Percentiles rank a stretch among this genome's conserved stretches.
Conservation (phyloP, 2,797 vertebrate species). For the Tiaroga cobitis region DNA sequence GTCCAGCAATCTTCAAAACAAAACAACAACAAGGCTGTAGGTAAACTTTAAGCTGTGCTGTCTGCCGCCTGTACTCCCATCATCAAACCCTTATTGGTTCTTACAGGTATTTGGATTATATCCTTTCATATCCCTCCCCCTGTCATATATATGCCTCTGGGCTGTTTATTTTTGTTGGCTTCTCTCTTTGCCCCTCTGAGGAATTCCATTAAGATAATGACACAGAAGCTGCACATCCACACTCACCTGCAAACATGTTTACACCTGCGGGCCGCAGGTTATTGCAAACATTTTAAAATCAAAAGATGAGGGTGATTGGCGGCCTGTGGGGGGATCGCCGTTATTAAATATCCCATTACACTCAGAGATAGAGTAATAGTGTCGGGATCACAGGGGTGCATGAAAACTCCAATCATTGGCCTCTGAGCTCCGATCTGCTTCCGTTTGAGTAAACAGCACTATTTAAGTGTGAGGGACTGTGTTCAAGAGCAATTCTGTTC, state of each 20-base stretch:
- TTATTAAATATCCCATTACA: constrained; percentile 56
- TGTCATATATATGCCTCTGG: constrained; percentile 15
- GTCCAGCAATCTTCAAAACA: constrained; percentile 18
- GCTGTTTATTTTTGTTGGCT: constrained; percentile 50
- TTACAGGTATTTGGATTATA: constrained; percentile 43
- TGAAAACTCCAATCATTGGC: constrained; percentile 14
- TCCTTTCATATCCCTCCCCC: constrained; percentile 19
- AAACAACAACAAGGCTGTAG: constrained; percentile 27
- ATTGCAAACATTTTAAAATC: constrained; percentile 56
- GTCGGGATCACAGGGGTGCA: constrained; percentile 40
- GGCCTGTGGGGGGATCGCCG: constrained; percentile 38
- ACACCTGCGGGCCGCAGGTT: constrained; percentile 46
- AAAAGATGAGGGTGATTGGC: constrained; percentile 54
- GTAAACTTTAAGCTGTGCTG: not conserved
- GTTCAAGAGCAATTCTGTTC: constrained; percentile 40
- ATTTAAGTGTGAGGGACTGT: constrained; percentile 25
- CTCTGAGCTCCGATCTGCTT: constrained; percentile 8
- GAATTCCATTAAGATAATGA: constrained; percentile 57
- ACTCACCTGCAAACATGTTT: constrained; percentile 49
- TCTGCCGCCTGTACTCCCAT: not conserved
- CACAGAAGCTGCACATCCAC: constrained; percentile 34
- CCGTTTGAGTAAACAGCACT: constrained; percentile 21
- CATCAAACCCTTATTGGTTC: constrained; percentile 41
- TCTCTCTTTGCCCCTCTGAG: constrained; percentile 28
- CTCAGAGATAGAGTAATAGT: constrained; percentile 49